Percentiles rank a stretch among this genome's conserved stretches.
Evolutionary conservation across 2,888 invertebrate genomes (phyloP).

Genomic region (Cephonodes hylas): DNA sequence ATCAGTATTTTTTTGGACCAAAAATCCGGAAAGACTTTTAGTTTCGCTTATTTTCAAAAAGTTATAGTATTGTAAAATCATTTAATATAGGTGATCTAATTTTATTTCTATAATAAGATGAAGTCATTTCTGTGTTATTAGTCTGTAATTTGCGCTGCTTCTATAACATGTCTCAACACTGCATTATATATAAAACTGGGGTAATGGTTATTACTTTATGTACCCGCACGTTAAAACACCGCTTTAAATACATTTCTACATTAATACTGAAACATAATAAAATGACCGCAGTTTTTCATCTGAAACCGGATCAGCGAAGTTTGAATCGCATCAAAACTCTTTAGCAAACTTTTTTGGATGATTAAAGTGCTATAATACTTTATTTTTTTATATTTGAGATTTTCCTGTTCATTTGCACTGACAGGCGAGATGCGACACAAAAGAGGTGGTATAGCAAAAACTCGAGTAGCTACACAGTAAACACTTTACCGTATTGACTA

Average conservation of each 20-base stretch:
- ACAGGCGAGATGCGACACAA: conserved; percentile 20
- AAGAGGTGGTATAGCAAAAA: background rate
- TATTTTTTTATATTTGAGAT: background rate
- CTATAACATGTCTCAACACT: background rate
- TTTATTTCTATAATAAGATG: background rate
- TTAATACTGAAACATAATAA: background rate
- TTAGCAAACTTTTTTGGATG: background rate
- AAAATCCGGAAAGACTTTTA: too few species aligned
- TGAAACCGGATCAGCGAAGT: background rate
- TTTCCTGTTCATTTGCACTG: conserved; percentile 13
- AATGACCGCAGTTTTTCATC: background rate
- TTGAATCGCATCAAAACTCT: background rate
- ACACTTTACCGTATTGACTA: conserved; percentile 39
- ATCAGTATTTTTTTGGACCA: too few species aligned
- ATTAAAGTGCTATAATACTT: background rate
- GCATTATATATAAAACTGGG: background rate
- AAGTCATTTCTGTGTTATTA: background rate
- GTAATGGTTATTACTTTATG: background rate
- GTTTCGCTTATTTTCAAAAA: too few species aligned
- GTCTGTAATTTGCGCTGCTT: background rate
- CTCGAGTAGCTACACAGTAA: conserved; percentile 28
- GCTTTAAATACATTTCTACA: background rate
- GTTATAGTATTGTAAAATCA: background rate
- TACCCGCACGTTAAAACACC: background rate
- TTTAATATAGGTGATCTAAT: too few species aligned